Base-by-base conservation (phyloP, 2,113 vertebrate genomes). In the Cephalopterus ornatus region DNA sequence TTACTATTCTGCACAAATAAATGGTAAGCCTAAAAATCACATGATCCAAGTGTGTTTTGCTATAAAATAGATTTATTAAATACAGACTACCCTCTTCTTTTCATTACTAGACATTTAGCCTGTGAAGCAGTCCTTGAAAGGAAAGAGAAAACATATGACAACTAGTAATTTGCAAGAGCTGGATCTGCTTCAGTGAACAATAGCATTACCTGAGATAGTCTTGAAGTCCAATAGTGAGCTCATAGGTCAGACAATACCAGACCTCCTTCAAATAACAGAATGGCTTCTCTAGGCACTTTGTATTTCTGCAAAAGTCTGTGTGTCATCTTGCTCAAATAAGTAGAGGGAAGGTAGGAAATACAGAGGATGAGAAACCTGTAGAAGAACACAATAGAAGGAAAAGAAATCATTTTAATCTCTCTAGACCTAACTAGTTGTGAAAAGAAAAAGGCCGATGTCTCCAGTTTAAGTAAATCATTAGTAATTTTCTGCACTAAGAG, bases 41-140 rank as follows among this genome's bases (percentile, higher is more conserved):
- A 77, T 72, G 63, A 85, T 96, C 89, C 50, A 67, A 70, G 56
- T 87, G 63, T 85, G 49, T 91, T 96, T 97, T 96, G 58, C 81
- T 93, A 87, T 92, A 94, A 95, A 95, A 88, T 83, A 96, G 96
- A 97, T 97, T 97, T 97, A 96, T 97, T 97, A 95, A 95, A 93
- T 93, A 67, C 67, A 95, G 76, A 89, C 93, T 95, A 94, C 91
- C 79, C 49, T 96, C 89, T 96, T 89, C 49, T 97, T 97, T 97
- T 97, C 89, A 96, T 96, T 97, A 93, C 56, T 71, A 92, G 85
- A 92, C 67, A 94, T 96, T 98, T 97, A 96, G 89, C 84, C 95
- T 85, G 89, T 74, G 91, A 98, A 97, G 56, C 58, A 93, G 89
- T 92, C 75, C 86, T 93, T 96, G 95, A 92, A 97, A 88, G 42